Evolutionary conservation across 2,888 invertebrate genomes (phyloP), one percentile per base, ranked within the genome.

Genomic region (Caenorhabditis wallacei): DNA sequence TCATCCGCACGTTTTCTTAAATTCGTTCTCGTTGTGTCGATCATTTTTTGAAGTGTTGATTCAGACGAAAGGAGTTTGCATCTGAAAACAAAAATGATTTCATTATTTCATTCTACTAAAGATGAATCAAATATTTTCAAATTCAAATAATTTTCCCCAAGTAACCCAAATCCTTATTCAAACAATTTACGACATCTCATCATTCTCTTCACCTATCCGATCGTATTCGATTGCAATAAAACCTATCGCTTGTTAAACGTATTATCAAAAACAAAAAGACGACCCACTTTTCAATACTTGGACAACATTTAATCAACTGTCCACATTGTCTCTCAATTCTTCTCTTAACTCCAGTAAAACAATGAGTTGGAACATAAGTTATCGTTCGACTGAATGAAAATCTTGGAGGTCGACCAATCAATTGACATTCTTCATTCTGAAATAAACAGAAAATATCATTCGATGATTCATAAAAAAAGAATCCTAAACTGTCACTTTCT

Each of bases 341-440:
- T 37, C 82, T 63, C 20, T 88, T 82, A 35, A 86, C 70, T 59
- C 89, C 89, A 20, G 87, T 84, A 80, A 89, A 89, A 63, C 89
- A 89, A 66, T 87, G 85, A 11, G 82, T 86, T 11, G 89, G 89
- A 51, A 88, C 85, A 78, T 88, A 86, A 8, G 87, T 82, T 37
- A 89, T 87, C 1, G 86, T 84, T 26, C 88, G 61, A 13, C 78
- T 84, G 66, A 79, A 85, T 0, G 84, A 82, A 71, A 88, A 88
- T 56, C 80, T 63, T 0, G 87, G 82, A 0, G 81, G 61, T n/a
- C 59, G 63, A 24, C 48, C 13, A 7, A 83, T 37, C n/a, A 79
- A 30, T 64, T 74, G 68, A 30, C 82, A 83, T 53, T 74, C 30
- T 56, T 70, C 40, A 10, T 40, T 54, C 82, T 86, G 76, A 61